A percentile compares a stretch with the other conserved stretches of the same genome.
These are phyloP conservation scores for Nephrotoma flavescens DNA, from an alignment of 2,888 invertebrate species.

Conservation along the genomic window DNA sequence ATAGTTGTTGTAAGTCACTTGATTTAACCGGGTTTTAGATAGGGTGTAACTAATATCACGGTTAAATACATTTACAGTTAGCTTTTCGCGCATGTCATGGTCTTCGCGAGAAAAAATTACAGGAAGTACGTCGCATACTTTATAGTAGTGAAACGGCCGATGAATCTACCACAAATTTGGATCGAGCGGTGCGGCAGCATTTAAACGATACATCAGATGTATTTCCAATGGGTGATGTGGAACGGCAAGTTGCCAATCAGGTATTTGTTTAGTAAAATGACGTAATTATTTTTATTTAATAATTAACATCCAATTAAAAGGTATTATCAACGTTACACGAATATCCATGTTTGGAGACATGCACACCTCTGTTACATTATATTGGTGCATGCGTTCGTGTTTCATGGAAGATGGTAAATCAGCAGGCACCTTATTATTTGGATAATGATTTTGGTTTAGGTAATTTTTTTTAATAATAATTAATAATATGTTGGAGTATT, in stretches of 20 bases:
- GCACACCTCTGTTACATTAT: slow-evolving; percentile 62
- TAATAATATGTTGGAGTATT: background rate
- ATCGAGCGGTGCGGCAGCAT: slow-evolving; percentile 45
- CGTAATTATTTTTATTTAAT: background rate
- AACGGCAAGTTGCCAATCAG: slow-evolving; percentile 49
- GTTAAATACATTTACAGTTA: slow-evolving; percentile 34
- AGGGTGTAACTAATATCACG: slow-evolving; percentile 5
- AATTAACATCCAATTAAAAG: slow-evolving; percentile 29
- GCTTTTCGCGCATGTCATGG: slow-evolving; percentile 58
- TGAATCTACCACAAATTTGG: slow-evolving; percentile 34
- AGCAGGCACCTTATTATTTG: slow-evolving; percentile 48
- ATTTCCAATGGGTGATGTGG: slow-evolving; percentile 53
- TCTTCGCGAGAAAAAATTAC: slow-evolving; percentile 55
- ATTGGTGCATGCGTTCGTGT: slow-evolving; percentile 68
- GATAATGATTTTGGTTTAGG: slow-evolving; percentile 56
- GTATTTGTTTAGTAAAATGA: slow-evolving; percentile 19
- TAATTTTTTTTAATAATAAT: slow-evolving; percentile 13
- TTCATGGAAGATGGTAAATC: slow-evolving; percentile 77
- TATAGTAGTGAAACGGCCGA: slow-evolving; percentile 31
- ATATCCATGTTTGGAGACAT: slow-evolving; percentile 75
- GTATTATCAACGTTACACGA: slow-evolving; percentile 83
- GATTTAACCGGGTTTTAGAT: background rate
- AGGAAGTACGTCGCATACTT: slow-evolving; percentile 50
- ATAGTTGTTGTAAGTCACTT: slow-evolving; percentile 74
- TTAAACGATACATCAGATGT: slow-evolving; percentile 53